Evolutionary conservation across 30 jellyfish, hydroid and myxozoan species (phyloP), one percentile per base, ranked within the genome.

Genomic region (Nemopilema nomurai): DNA sequence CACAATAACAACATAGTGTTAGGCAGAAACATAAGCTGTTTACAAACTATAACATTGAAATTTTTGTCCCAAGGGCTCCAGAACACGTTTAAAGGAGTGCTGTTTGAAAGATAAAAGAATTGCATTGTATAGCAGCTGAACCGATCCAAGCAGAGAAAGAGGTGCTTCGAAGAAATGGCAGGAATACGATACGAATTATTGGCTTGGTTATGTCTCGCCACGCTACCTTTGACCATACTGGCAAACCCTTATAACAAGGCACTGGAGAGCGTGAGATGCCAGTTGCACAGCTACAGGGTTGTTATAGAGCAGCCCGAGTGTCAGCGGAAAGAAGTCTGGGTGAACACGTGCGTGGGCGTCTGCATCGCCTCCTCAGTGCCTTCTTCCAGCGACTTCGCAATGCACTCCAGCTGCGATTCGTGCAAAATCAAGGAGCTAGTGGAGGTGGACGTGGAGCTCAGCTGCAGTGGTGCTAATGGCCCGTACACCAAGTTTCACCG

Each of bases 271-370:
- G 77, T 65, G 1, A 62, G 78, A 19, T 82, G 91, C 21, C 49
- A 68, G 18, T 49, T 82, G 51, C 23, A 82, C 67, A 51, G 83
- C 21, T 82, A 82, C 79, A 68, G 24, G 28, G 91, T 82, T 4
- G 19, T 67, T 65, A 29, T 82, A 7, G 75, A 62, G 26, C 65
- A 29, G 27, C 84, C 79, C 21, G 52, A 62, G 53, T 82, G 91
- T 71, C 62, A 41, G 27, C 22, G 26, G 31, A 69, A 62, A 51
- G 84, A 68, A 0, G 91, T 82, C n/a, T 49, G 77, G 91, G 84
- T 82, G 24, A 82, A 82, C 51, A 82, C 91, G 16, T 82, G 91
- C 25, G 84, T 82, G 18, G 91, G 91, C 9, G 84, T 74, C 23
- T 74, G 84, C 29, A 62, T 82, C n/a, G 80, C 84, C 0, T 51